These are phyloP conservation scores for Misgurnus mizolepis DNA, from an alignment of 2,113 vertebrate genomes.

Conservation along the genomic window DNA sequence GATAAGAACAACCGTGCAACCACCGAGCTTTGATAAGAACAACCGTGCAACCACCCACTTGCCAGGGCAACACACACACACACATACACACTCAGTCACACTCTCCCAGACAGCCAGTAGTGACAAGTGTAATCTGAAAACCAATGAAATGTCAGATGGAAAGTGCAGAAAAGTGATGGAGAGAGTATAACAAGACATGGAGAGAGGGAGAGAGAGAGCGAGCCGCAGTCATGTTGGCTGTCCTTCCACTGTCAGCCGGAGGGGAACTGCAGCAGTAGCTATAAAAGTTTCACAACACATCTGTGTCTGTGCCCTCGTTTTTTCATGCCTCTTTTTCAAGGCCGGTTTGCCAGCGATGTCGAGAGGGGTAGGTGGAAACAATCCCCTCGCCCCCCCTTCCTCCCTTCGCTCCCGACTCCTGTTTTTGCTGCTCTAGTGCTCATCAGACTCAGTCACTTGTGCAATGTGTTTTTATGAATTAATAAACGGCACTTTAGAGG, in stretches of 20 bases:
- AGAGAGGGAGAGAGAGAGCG: constrained; percentile 36
- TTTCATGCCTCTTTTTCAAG: constrained; percentile 47
- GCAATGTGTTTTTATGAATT: constrained; percentile 88
- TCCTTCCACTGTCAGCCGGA: constrained; percentile 54
- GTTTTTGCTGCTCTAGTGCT: constrained; percentile 77
- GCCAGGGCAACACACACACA: constrained; percentile 6
- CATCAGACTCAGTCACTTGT: constrained; percentile 81
- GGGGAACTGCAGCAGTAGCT: constrained; percentile 68
- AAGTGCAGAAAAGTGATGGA: constrained; percentile 15
- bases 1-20: constrained; percentile 50
- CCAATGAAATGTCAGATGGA: constrained; percentile 57
- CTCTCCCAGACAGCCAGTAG: constrained; percentile 64
- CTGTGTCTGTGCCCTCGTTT: constrained; percentile 43
- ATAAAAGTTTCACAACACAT: constrained; percentile 79
- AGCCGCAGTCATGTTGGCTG: constrained; percentile 50
- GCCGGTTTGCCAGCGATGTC: constrained; percentile 44
- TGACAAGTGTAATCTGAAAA: constrained; percentile 74
- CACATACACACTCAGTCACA: constrained; percentile 35
- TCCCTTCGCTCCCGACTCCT: constrained; percentile 3
- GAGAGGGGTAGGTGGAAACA: constrained; percentile 65
- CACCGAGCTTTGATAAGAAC: constrained; percentile 51
- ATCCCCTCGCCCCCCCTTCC: neutral
- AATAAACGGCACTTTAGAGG: constrained; percentile 85
- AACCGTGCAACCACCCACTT: constrained; percentile 40
- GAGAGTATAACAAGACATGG: constrained; percentile 32